Base-by-base conservation (phyloP, 2,888 invertebrate genomes). In the Heliconius hortense region DNA sequence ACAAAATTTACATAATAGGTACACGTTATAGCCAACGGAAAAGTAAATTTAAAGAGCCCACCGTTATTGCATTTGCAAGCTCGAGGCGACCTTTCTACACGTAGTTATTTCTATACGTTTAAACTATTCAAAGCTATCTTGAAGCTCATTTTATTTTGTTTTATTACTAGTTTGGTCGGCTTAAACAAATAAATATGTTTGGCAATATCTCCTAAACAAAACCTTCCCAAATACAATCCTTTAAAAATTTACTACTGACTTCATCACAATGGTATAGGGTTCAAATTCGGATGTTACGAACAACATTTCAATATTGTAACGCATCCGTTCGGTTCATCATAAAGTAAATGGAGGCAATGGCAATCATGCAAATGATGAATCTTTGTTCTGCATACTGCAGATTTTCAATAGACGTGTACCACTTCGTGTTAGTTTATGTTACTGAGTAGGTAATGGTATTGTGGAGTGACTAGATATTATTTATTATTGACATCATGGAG, bases 341-440 rank as follows among this genome's bases (percentile, higher is more conserved):
- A 81, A 43, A 82, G 81, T 80, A 82, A 82, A 81, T 82, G 78
- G 79, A 81, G 76, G 81, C 79, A 82, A 83, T 82, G 82, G 85
- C 84, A 84, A 86, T 87, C 83, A 87, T 86, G 86, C 83, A 87
- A 86, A 87, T 85, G 80, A 80, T 75, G 79, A 80, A 77, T 81
- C 79, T 80, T 79, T 82, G 84, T 84, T 85, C 81, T 85, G 84
- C 84, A 83, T 80, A 79, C 81, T 81, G 80, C 79, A 81, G 75
- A 82, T 81, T 80, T 81, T 81, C 81, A 75, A 80, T 81, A 76
- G 77, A 77, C 72, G 31, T 72, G 60, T 75, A 53, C 70, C 56
- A 31, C 66, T 35, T 68, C n/a, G 69, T 3, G 31, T 11, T 31
- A 39, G 35, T 39, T 71, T 39, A 24, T 56, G 39, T 69, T 69